Base-by-base conservation (phyloP, 2,888 invertebrate genomes). In the Conops quadrifasciatus region DNA sequence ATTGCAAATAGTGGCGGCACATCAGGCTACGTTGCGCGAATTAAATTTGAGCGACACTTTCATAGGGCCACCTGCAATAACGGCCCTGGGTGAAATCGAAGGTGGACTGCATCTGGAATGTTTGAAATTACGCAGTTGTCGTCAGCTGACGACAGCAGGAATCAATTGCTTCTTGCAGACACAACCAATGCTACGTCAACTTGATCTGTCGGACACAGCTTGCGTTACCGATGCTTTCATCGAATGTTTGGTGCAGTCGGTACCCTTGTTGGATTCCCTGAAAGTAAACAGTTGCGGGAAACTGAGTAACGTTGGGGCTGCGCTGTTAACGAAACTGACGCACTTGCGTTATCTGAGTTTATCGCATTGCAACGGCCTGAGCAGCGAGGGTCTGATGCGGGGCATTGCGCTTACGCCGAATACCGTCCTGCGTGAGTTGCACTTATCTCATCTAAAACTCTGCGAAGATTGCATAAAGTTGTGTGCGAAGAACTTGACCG, bases 41-140 rank as follows among this genome's bases (percentile, higher is more conserved):
- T 82, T 93, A 28, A 87, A 90, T 76, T 89, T 93, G 74, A 91
- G 92, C 72, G 87, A 88, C 71, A 93, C 93, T 1, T 84, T 91
- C 0, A 90, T 93, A 73, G 91, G 91, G 80, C 90, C 91, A 62
- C 83, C 87, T 24, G 89, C 91, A 15, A 83, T 93, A 28, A 85
- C 88, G 72, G 80, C 86, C 11, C 80, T 93, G 53, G 87, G 89
- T 21, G 87, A 88, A 76, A 83, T 89, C 11, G 86, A 87, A 77
- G 82, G 87, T 47, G 85, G 88, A 71, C 81, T 84, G 56, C 77
- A 80, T 45, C 56, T 85, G 30, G 75, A 80, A 11, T 77, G 77
- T 24, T 67, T 85, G 2, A 75, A 77, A 62, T 73, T 85, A 28
- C 78, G 80, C n/a, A 80, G 78, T 1, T 85, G 85, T 68, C 77